A percentile compares a stretch with the other conserved stretches of the same genome.
Evolutionary conservation across 2,113 vertebrate genomes (phyloP).

Genomic region (Tragelaphus buxtoni): DNA sequence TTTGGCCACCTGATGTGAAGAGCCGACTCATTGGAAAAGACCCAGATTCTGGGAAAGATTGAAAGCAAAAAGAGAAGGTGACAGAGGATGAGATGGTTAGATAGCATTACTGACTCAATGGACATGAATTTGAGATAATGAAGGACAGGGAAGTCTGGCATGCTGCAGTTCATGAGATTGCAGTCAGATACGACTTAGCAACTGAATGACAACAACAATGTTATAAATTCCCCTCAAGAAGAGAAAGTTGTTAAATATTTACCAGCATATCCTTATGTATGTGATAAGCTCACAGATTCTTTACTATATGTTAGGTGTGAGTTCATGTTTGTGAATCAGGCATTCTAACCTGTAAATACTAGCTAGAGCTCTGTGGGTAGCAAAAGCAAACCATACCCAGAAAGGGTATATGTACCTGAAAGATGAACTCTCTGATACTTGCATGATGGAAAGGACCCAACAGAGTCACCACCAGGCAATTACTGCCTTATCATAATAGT

Average conservation of each 20-base stretch:
- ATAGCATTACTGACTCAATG: neutral
- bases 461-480: neutral
- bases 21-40: neutral
- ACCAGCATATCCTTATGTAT: neutral
- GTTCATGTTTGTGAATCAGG: neutral
- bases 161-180: neutral
- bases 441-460: neutral
- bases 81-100: neutral
- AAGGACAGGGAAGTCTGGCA: neutral
- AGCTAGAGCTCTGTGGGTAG: neutral
- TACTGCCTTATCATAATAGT: neutral
- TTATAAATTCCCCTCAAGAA: neutral
- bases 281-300: neutral
- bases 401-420: neutral
- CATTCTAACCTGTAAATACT: neutral
- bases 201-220: neutral
- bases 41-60: neutral
- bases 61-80: neutral
- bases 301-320: neutral
- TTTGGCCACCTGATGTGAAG: neutral
- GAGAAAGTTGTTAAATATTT: neutral
- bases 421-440: neutral
- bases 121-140: neutral
- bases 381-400: neutral
- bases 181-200: neutral